These are phyloP conservation scores for Anoplopoma fimbria DNA, from an alignment of 2,113 vertebrate species.

Conservation along the genomic window DNA sequence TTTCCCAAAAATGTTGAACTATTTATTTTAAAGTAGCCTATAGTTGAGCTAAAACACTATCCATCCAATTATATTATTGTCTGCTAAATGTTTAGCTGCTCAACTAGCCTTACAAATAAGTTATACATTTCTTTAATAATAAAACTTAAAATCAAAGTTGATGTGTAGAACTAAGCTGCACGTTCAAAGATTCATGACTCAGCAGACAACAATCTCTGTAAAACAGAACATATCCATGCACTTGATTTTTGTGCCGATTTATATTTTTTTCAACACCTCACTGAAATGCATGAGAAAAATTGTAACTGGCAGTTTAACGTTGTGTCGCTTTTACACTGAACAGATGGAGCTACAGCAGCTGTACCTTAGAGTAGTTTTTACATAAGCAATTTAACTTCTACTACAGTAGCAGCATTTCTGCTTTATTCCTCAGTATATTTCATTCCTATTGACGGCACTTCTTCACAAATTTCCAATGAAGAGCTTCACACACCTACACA, in stretches of 20 bases:
- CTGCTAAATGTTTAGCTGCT: slow-evolving; percentile 1
- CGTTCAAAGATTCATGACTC: slow-evolving; percentile 21
- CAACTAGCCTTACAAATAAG: neutral
- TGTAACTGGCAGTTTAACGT: neutral
- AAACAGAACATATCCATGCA: neutral
- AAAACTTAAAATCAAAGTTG: slow-evolving; percentile 2
- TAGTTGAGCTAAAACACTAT: neutral
- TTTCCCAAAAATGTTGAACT: neutral
- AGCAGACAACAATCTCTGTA: slow-evolving; percentile 10
- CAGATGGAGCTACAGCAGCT: neutral
- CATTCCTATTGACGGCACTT: neutral
- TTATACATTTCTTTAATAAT: neutral
- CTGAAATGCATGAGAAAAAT: neutral
- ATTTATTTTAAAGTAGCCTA: neutral
- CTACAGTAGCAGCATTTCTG: neutral
- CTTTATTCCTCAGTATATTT: slow-evolving; percentile 1
- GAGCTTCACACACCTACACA: neutral
- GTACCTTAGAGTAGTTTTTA: neutral
- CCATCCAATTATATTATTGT: neutral
- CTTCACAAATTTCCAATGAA: slow-evolving; percentile 19
- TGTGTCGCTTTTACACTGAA: neutral
- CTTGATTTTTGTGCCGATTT: neutral
- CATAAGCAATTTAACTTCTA: neutral
- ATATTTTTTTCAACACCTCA: neutral
- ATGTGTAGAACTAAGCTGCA: slow-evolving; percentile 15